A percentile compares a stretch with the other conserved stretches of the same genome.
Conservation (phyloP, 2,113 vertebrate species). For the Microcebus jonahi region DNA sequence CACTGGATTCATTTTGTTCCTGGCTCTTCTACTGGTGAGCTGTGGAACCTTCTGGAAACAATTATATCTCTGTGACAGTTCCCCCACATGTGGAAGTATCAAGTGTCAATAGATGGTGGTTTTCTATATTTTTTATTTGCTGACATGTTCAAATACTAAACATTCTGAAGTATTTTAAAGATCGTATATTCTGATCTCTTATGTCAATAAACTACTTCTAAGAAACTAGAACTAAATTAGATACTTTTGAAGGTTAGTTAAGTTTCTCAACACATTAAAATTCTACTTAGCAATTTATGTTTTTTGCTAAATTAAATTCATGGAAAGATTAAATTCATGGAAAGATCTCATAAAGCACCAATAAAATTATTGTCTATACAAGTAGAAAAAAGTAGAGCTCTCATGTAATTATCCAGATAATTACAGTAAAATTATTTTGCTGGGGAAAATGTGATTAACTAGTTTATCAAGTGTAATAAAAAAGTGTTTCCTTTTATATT, state of each 20-base stretch:
- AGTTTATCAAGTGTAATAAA: conserved; percentile 32
- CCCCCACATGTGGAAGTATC: conserved; percentile 61
- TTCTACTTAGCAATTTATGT: conserved; percentile 35
- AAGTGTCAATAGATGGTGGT: conserved; percentile 37
- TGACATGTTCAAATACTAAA: conserved; percentile 70
- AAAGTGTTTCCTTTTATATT: not conserved
- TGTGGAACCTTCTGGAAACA: conserved; percentile 68
- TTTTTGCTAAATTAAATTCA: conserved; percentile 46
- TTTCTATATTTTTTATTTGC: conserved; percentile 59
- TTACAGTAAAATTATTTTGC: not conserved
- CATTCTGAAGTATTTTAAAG: conserved; percentile 65
- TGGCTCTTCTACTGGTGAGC: conserved; percentile 2
- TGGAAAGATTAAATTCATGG: conserved; percentile 43
- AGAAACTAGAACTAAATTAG: conserved; percentile 44
- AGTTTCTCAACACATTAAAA: conserved; percentile 58
- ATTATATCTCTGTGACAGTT: conserved; percentile 58
- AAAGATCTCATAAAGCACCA: not conserved
- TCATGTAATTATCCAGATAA: not conserved
- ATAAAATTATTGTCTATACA: not conserved
- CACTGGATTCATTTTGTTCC: conserved; percentile 55
- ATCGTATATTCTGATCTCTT: conserved; percentile 54
- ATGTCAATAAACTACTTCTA: conserved; percentile 46
- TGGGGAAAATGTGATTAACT: not conserved
- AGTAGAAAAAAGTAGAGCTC: not conserved
- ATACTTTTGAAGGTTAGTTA: conserved; percentile 60